Evolutionary conservation across 2,888 invertebrate species (phyloP), one percentile per base, ranked within the genome.

Genomic region (Drosophila stalkeri): DNA sequence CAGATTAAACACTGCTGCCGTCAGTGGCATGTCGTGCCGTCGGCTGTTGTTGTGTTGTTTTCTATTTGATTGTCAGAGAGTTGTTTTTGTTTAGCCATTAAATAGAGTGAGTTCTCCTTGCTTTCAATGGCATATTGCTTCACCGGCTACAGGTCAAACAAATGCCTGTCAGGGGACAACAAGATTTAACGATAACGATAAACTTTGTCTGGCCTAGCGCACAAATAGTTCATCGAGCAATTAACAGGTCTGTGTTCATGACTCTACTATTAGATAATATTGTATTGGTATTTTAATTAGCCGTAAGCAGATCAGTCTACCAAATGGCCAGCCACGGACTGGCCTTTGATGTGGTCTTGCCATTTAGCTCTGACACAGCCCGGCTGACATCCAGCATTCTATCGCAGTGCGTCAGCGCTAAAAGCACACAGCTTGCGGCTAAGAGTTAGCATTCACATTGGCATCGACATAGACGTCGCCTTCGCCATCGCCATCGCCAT

Each of bases 211-310:
- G 31, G 56, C 31, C 35, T 33, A 35, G 23, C 44, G 23, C 44
- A 16, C 12, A 39, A 39, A 54, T 23, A 20, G 37, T 11, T 43
- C 18, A 31, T 27, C 46, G 46, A 12, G 31, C 46, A 64, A 31
- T 41, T 23, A 23, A 11, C 8, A 35, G 71, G 52, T 65, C 37
- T 71, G 63, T 5, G 14, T 23, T 54, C 62, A 56, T 47, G 49
- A 31, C 55, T 68, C 14, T 41, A 65, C 59, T 47, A 37, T 35
- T 11, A 12, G 39, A 12, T 63, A 54, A 31, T 60, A 23, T 23
- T 41, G 43, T 33, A 18, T 27, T 14, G 60, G 47, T 72, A 82
- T 88, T 88, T 82, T 82, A 90, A 90, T 86, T 86, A 82, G 90
- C 86, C 62, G 86, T 82, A 81, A 82, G 67, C 62, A 63, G 71